These are phyloP conservation scores for Thaumatotibia leucotreta DNA, from an alignment of 1,140 invertebrate species.

Conservation along the genomic window DNA sequence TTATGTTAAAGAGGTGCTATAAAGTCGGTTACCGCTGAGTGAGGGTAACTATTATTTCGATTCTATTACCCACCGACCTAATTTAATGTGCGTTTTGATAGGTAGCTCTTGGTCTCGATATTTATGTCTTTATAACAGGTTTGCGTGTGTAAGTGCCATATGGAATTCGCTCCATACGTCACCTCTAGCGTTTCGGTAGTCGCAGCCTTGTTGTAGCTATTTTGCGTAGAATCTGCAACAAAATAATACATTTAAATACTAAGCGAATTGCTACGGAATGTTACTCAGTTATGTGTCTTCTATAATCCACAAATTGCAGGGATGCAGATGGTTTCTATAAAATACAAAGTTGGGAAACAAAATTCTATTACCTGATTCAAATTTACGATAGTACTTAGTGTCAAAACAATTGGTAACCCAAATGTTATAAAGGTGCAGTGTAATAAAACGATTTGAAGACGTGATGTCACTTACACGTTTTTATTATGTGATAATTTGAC, in stretches of 20 bases:
- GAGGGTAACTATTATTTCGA: not conserved
- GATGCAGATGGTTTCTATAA: too few relatives aligned
- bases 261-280: not conserved
- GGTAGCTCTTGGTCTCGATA: conserved; percentile 23
- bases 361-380: too few relatives aligned
- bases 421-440: not conserved
- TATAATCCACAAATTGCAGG: too few relatives aligned
- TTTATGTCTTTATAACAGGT: conserved; percentile 61
- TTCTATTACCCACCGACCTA: conserved; percentile 16
- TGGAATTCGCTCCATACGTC: conserved; percentile 30
- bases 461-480: not conserved
- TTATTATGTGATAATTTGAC: not conserved
- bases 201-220: not conserved
- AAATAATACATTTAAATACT: not conserved
- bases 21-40: not conserved
- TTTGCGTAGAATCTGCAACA: conserved; percentile 5
- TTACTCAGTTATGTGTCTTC: not conserved
- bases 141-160: conserved; percentile 51
- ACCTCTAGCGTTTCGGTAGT: not conserved
- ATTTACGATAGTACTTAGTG: too few relatives aligned
- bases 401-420: not conserved
- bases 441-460: not conserved
- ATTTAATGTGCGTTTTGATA: conserved; percentile 34
- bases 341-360: too few relatives aligned
- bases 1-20: not conserved